Percentiles rank a stretch among this genome's conserved stretches.
phyloP scores from a whole-genome alignment of 2,113 vertebrate species.

The Phaethornis superciliosus region DNA sequence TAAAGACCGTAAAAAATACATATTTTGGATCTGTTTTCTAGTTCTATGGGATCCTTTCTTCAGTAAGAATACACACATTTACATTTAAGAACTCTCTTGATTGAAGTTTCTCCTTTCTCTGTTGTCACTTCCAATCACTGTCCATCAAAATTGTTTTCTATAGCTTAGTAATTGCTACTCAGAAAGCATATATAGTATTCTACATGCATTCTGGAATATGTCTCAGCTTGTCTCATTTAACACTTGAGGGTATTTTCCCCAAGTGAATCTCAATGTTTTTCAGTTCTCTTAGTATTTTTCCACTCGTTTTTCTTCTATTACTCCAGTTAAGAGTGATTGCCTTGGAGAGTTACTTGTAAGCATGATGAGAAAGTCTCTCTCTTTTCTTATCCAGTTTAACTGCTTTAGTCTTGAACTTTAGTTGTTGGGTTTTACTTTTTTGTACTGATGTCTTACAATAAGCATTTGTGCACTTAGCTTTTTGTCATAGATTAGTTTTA shows the following conservation, averaged over 20 bases:
- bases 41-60: background rate
- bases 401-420: conserved; percentile 7
- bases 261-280: conserved; percentile 43
- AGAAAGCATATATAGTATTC: conserved; percentile 34
- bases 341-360: conserved; percentile 14
- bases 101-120: conserved; percentile 1
- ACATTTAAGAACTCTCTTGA: background rate
- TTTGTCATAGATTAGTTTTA: background rate
- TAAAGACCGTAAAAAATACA: background rate
- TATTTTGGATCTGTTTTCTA: background rate
- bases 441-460: background rate
- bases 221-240: conserved; percentile 34
- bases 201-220: conserved; percentile 28
- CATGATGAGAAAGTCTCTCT: background rate
- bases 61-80: background rate
- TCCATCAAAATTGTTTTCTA: conserved; percentile 10
- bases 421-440: conserved; percentile 7
- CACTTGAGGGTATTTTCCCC: conserved; percentile 45
- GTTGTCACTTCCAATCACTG: conserved; percentile 40
- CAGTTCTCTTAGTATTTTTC: conserved; percentile 36
- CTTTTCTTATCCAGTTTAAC: background rate
- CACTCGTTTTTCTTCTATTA: conserved; percentile 52
- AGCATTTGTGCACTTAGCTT: background rate
- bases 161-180: conserved; percentile 22
- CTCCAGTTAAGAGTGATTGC: conserved; percentile 20